Conservation (phyloP, 2,797 vertebrate species). For the Streptopelia turtur region DNA sequence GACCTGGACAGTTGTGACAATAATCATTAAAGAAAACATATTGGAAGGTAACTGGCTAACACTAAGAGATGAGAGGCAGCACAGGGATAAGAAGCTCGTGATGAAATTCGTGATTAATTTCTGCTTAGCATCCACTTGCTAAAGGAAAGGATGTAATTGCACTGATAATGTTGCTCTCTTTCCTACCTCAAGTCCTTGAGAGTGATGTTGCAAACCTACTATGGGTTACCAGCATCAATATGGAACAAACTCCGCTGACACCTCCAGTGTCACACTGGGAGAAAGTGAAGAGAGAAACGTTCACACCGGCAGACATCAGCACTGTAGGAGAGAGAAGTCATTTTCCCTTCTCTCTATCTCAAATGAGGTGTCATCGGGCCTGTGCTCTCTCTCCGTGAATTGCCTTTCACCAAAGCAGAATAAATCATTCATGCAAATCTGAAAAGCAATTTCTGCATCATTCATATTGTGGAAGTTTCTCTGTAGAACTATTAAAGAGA, state of each 20-base stretch:
- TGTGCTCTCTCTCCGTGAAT: background rate
- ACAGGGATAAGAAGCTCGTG: background rate
- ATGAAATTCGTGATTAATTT: background rate
- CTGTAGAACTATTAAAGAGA: background rate
- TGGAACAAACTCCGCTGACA: background rate
- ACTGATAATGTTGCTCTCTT: background rate
- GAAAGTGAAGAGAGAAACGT: background rate
- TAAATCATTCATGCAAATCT: conserved; percentile 48
- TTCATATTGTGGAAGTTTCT: conserved; percentile 38
- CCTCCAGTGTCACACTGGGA: background rate
- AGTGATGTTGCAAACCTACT: background rate
- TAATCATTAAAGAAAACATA: background rate
- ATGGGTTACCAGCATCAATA: rapidly evolving
- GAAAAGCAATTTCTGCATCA: conserved; percentile 54
- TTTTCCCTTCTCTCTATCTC: conserved; percentile 9
- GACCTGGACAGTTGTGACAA: background rate
- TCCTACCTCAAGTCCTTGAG: background rate
- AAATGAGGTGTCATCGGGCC: conserved; percentile 15
- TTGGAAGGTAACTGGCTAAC: background rate
- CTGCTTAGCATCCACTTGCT: background rate
- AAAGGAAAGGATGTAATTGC: background rate
- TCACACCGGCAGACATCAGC: background rate
- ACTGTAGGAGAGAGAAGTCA: background rate
- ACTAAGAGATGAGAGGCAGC: background rate
- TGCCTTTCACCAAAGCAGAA: conserved; percentile 43